phyloP scores from a whole-genome alignment of 2,797 vertebrate genomes.

The Melanotaenia boesemani region DNA sequence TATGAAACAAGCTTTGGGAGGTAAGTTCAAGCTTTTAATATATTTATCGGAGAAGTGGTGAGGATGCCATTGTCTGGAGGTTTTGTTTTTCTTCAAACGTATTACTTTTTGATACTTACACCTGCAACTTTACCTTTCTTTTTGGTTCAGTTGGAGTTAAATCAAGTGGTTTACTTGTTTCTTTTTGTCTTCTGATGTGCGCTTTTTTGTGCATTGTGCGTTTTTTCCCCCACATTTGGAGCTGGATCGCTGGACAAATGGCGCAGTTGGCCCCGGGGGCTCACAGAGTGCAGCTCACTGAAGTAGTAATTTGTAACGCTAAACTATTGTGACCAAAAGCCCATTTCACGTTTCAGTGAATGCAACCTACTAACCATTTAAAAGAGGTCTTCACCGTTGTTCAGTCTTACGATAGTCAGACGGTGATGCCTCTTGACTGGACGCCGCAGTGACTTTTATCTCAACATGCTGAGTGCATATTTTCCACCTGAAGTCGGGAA shows the following conservation, averaged over 20 bases:
- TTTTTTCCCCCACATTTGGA: conserved; percentile 14
- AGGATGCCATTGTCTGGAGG: neutral
- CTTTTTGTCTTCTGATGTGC: neutral
- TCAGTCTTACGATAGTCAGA: conserved; percentile 22
- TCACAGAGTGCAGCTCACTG: conserved; percentile 24
- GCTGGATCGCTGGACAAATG: conserved; percentile 10
- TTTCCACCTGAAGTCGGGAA: conserved; percentile 38
- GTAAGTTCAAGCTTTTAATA: conserved; percentile 79
- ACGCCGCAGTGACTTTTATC: conserved; percentile 39
- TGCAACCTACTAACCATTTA: conserved; percentile 20
- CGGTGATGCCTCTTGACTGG: conserved; percentile 20
- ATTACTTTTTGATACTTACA: conserved; percentile 4
- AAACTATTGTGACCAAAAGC: conserved; percentile 15
- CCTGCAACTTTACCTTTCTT: neutral
- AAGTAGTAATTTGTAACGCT: conserved; percentile 42
- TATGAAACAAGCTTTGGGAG: conserved; percentile 96
- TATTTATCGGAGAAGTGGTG: neutral
- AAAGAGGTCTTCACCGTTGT: conserved; percentile 5
- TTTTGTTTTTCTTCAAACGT: conserved; percentile 16
- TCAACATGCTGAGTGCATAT: conserved; percentile 38
- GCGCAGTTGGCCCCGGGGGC: conserved; percentile 25
- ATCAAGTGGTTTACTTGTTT: neutral
- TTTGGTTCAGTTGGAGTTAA: neutral
- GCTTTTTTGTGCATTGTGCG: neutral
- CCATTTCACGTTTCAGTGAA: conserved; percentile 37